Conservation (phyloP, 2,888 invertebrate species). For the Agrotis clavis region DNA sequence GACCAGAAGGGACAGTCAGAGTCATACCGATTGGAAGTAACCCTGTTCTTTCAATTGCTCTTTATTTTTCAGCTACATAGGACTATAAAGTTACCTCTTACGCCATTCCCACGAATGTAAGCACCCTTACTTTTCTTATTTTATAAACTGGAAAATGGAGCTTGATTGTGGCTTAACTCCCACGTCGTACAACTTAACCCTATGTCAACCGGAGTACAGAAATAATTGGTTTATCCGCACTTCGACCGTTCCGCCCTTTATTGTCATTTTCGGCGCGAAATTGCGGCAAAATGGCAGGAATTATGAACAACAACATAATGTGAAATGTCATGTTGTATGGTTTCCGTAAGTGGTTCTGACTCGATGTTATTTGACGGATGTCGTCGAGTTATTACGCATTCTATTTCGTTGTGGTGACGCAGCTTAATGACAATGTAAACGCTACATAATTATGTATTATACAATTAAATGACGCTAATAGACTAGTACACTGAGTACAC, state of each 20-base stretch:
- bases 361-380: conserved; percentile 18
- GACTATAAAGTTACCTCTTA: too few species aligned
- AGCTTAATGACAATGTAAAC: not conserved
- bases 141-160: not conserved
- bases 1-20: too few species aligned
- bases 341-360: conserved; percentile 14
- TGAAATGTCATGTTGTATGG: conserved; percentile 31
- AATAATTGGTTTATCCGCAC: conserved; percentile 57
- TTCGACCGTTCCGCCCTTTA: conserved; percentile 49
- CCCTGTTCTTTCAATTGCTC: too few species aligned
- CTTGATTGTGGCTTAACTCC: not conserved
- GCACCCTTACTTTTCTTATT: not conserved
- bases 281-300: conserved; percentile 44
- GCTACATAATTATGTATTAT: too few species aligned
- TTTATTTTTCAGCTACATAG: too few species aligned
- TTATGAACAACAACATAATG: conserved; percentile 38
- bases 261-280: conserved; percentile 38
- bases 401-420: not conserved
- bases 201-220: conserved; percentile 22
- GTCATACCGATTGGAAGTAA: too few species aligned
- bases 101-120: too few species aligned
- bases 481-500: too few species aligned
- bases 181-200: conserved; percentile 26
- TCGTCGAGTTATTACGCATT: not conserved
- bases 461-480: too few species aligned